These are phyloP conservation scores for Aulostomus chinensis DNA, from an alignment of 2,797 vertebrate species.

Conservation along the genomic window DNA sequence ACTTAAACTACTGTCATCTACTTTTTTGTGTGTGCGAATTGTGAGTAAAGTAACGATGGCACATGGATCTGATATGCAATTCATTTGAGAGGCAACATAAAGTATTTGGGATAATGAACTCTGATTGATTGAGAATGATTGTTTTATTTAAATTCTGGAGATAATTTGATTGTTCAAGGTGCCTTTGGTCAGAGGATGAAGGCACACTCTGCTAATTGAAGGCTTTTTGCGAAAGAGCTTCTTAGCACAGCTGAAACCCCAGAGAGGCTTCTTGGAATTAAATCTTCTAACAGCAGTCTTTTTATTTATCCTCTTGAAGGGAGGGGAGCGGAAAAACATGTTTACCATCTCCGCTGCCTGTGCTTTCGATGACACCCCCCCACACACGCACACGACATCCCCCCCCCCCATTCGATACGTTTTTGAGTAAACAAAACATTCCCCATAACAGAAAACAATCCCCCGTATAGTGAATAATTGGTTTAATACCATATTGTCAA, in stretches of 20 bases:
- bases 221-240: slow-evolving; percentile 48
- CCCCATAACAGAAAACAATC: slow-evolving; percentile 47
- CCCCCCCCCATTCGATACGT: slow-evolving; percentile 33
- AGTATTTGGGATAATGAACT: slow-evolving; percentile 50
- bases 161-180: slow-evolving; percentile 76
- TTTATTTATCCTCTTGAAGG: slow-evolving; percentile 64
- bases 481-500: slow-evolving; percentile 46
- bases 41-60: slow-evolving; percentile 20
- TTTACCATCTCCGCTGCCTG: slow-evolving; percentile 59
- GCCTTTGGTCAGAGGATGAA: slow-evolving; percentile 71
- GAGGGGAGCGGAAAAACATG: slow-evolving; percentile 60
- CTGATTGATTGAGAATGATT: slow-evolving; percentile 62
- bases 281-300: slow-evolving; percentile 64
- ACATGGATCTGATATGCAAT: too few relatives aligned
- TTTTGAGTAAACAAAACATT: slow-evolving; percentile 66
- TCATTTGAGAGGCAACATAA: slow-evolving; percentile 23
- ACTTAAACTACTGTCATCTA: slow-evolving; percentile 21
- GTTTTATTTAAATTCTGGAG: slow-evolving; percentile 60
- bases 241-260: slow-evolving; percentile 33
- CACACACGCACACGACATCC: too few relatives aligned
- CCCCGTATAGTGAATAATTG: slow-evolving; percentile 58
- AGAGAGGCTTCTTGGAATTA: slow-evolving; percentile 66
- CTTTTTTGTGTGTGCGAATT: background rate
- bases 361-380: slow-evolving; percentile 43
- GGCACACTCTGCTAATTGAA: slow-evolving; percentile 67